Conservation (phyloP, 2,888 invertebrate species). For the Lamellibrachia satsuma region DNA sequence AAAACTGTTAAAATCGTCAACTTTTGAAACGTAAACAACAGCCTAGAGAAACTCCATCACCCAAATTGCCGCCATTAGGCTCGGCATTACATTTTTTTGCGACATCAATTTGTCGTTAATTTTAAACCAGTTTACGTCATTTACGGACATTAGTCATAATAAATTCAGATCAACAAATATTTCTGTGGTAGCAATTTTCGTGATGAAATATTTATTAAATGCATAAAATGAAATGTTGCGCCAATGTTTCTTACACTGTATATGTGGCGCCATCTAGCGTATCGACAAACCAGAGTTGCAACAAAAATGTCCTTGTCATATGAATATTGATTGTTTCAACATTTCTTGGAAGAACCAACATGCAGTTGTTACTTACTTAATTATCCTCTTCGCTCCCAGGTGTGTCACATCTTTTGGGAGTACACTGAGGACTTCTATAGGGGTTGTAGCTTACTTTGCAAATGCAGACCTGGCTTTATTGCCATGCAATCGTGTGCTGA, state of each 20-base stretch:
- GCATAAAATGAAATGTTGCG: neutral
- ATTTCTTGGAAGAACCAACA: too few species aligned
- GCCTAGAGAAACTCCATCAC: constrained; percentile 3
- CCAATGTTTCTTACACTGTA: neutral
- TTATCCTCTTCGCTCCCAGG: too few species aligned
- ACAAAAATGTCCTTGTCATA: too few species aligned
- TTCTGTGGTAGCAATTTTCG: neutral
- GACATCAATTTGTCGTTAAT: constrained; percentile 12
- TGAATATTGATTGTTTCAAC: too few species aligned
- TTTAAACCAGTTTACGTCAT: neutral
- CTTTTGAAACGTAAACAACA: constrained; percentile 7
- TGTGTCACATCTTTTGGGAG: too few species aligned
- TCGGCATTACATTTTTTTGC: neutral
- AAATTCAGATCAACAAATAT: neutral
- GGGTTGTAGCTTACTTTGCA: too few species aligned
- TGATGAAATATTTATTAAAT: neutral
- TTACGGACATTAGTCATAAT: neutral
- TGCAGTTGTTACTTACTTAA: too few species aligned
- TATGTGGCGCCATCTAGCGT: neutral
- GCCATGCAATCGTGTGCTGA: too few species aligned
- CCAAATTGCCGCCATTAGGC: neutral
- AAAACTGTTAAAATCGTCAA: neutral
- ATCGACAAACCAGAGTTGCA: neutral
- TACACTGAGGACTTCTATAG: too few species aligned
- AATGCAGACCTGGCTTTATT: too few species aligned